phyloP scores from a whole-genome alignment of 64 coral and sea anemone genomes.

The Dendronephthya gigantea region DNA sequence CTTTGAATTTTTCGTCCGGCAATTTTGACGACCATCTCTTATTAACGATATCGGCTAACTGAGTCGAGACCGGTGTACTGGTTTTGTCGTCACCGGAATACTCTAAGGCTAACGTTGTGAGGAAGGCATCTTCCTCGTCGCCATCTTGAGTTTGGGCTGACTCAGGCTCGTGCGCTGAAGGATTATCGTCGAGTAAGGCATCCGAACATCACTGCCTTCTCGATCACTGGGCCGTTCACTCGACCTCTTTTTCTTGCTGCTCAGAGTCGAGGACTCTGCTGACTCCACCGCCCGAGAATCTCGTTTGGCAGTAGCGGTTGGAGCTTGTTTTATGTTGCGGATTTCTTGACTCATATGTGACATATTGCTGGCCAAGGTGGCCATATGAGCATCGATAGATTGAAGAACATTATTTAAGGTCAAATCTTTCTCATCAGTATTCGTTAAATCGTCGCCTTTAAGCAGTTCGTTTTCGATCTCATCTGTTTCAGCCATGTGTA shows the following conservation, averaged over 20 bases:
- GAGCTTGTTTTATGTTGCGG: neutral
- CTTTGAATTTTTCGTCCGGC: conserved; percentile 3
- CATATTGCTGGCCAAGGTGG: neutral
- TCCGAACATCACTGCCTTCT: neutral
- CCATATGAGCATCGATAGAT: neutral
- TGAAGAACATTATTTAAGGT: neutral
- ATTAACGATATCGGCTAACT: neutral
- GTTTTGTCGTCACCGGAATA: neutral
- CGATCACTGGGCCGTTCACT: neutral
- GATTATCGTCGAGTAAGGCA: neutral
- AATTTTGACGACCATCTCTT: neutral
- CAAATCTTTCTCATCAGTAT: neutral
- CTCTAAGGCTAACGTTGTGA: neutral
- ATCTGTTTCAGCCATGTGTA: neutral
- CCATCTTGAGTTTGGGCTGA: neutral
- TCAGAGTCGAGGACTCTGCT: too few relatives aligned
- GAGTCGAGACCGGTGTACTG: neutral
- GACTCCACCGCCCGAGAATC: neutral
- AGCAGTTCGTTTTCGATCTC: neutral
- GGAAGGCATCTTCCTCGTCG: neutral
- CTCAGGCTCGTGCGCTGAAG: neutral
- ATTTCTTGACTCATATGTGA: neutral
- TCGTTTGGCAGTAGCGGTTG: conserved; percentile 3
- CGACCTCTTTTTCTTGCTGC: neutral
- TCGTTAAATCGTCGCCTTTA: neutral